Evolutionary conservation across 2,113 vertebrate genomes (phyloP).

Genomic region (Chamaea fasciata): DNA sequence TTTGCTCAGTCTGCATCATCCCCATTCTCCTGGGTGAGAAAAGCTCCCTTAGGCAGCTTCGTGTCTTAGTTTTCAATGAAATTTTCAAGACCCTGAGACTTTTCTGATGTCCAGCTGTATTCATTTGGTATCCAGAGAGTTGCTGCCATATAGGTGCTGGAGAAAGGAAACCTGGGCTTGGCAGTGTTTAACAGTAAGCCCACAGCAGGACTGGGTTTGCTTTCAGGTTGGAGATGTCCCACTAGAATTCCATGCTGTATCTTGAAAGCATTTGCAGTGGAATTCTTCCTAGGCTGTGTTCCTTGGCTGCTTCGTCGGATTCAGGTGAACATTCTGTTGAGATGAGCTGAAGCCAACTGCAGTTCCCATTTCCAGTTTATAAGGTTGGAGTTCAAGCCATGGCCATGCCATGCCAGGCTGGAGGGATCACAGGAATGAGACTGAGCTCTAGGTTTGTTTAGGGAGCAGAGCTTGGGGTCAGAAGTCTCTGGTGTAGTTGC

Average conservation of each 20-base stretch:
- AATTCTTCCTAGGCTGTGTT: neutral
- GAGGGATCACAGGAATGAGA: neutral
- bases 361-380: neutral
- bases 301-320: neutral
- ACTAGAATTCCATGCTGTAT: neutral
- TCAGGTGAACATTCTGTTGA: neutral
- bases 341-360: neutral
- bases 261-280: neutral
- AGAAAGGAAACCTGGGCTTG: neutral
- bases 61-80: neutral
- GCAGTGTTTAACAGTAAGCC: neutral
- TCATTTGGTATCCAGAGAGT: neutral
- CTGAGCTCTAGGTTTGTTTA: neutral
- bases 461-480: neutral
- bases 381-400: neutral
- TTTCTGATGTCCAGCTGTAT: neutral
- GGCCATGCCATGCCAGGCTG: neutral
- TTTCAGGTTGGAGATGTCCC: neutral
- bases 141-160: neutral
- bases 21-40: neutral
- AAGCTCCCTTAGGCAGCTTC: neutral
- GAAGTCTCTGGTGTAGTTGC: neutral
- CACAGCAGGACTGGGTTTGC: neutral
- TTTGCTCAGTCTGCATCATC: neutral
- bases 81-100: neutral